Evolutionary conservation across 2,888 invertebrate genomes (phyloP).

Genomic region (Drosophila putrida): DNA sequence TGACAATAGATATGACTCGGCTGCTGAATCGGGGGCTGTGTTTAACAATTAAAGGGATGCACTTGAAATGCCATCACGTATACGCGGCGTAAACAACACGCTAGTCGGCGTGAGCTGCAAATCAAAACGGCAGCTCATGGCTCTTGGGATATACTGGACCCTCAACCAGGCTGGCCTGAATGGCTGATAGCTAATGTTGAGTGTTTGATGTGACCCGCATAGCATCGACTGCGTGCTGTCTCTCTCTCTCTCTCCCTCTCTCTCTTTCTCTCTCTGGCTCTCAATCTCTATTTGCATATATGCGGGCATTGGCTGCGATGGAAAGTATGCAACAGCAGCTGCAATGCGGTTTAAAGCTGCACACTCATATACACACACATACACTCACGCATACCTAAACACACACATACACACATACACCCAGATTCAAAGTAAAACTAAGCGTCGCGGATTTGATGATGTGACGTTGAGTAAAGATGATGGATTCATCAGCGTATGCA

Average conservation of each 20-base stretch:
- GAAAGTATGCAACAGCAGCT: constrained; percentile 46
- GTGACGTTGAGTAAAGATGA: constrained; percentile 83
- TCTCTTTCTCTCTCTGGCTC: too few relatives aligned
- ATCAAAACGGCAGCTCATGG: constrained; percentile 42
- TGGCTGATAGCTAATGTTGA: constrained; percentile 20
- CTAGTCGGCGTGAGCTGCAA: constrained; percentile 39
- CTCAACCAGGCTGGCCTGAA: constrained; percentile 1
- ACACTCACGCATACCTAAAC: neutral
- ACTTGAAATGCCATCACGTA: constrained; percentile 77
- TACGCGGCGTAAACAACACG: constrained; percentile 64
- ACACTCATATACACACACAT: neutral
- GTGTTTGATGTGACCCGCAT: constrained; percentile 68
- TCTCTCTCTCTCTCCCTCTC: constrained; percentile 2
- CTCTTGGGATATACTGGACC: constrained; percentile 24
- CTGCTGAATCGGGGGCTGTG: constrained; percentile 32
- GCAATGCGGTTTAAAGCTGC: constrained; percentile 50
- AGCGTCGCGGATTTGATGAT: constrained; percentile 81
- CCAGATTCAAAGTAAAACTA: constrained; percentile 67
- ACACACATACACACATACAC: neutral
- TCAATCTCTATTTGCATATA: constrained; percentile 54
- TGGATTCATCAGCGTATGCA: constrained; percentile 83
- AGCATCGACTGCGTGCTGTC: constrained; percentile 6
- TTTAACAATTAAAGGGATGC: constrained; percentile 77
- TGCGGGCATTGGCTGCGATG: constrained; percentile 44
- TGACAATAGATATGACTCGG: constrained; percentile 40